Base-by-base conservation (phyloP, 2,113 vertebrate genomes). In the Dasyprocta punctata region DNA sequence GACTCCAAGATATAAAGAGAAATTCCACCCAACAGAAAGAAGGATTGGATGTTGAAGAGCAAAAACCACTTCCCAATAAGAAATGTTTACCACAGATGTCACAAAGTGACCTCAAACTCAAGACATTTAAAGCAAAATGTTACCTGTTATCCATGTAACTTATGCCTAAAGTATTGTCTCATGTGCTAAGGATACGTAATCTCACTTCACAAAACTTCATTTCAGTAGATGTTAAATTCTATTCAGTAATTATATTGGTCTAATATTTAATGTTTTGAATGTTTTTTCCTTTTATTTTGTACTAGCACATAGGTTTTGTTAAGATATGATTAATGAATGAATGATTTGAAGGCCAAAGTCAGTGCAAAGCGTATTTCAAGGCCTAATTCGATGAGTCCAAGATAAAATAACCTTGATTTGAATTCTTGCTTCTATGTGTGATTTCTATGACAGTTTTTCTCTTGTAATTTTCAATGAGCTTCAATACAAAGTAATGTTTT, bases 381-480 rank as follows among this genome's bases (percentile, higher is more conserved):
- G 54, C 16, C 12, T 36, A 60, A 30, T 82, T 67, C 77, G 61
- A 60, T 90, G 54, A 80, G 41, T 61, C 16, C 9, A 54, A 12
- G 65, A 52, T 38, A 71, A 85, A 97, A 78, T 61, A 56, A 19
- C 33, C 24, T 83, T 56, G 47, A 96, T 83, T 89, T 77, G 84
- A 73, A 86, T 90, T 90, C 60, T 96, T 93, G 24, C 82, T 92
- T 52, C 67, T 91, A 9, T 4, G 24, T 81, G 49, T 94, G 67
- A 86, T 94, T 90, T 95, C 82, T 58, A 65, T 67, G 54, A 82
- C 47, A 26, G 0, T 60, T 85, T 89, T 54, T 60, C 38, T 77
- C 38, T 85, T 73, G 38, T 71, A 88, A 91, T 95, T 96, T 92
- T 94, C 86, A 89, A 54, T 77, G 82, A 92, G 49, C 56, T 89